These are phyloP conservation scores for Lipotes vexillifer DNA, from an alignment of 2,113 vertebrate species.

Conservation along the genomic window DNA sequence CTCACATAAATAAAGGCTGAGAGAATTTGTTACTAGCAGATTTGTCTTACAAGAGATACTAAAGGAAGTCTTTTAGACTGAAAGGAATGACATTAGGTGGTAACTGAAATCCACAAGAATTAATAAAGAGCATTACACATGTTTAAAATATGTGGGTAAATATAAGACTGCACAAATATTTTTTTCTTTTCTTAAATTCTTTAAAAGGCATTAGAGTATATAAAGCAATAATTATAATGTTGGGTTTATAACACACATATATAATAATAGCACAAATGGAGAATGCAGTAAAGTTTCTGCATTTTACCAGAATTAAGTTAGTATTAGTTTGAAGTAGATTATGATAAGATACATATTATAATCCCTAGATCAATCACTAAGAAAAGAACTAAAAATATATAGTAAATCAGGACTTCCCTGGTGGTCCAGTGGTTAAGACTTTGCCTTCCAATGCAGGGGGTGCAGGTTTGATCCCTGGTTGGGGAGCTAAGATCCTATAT, in stretches of 20 bases:
- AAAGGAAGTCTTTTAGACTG: not conserved
- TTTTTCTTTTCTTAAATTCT: not conserved
- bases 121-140: not conserved
- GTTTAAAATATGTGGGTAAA: not conserved
- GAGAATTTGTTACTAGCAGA: not conserved
- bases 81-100: not conserved
- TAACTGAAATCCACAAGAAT: not conserved
- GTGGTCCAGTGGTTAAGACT: no score
- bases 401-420: not conserved
- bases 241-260: not conserved
- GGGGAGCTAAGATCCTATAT: no score
- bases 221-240: not conserved
- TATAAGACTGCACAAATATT: not conserved
- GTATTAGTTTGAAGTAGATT: not conserved
- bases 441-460: no score
- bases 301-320: not conserved
- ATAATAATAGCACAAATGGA: not conserved
- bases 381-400: not conserved
- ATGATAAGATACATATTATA: not conserved
- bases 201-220: not conserved
- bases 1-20: not conserved
- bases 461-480: no score
- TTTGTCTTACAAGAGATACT: not conserved
- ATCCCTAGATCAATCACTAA: not conserved
- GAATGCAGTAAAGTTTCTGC: not conserved